Evolutionary conservation across 2,888 invertebrate genomes (phyloP).

Genomic region (Tryphoninae sp.): DNA sequence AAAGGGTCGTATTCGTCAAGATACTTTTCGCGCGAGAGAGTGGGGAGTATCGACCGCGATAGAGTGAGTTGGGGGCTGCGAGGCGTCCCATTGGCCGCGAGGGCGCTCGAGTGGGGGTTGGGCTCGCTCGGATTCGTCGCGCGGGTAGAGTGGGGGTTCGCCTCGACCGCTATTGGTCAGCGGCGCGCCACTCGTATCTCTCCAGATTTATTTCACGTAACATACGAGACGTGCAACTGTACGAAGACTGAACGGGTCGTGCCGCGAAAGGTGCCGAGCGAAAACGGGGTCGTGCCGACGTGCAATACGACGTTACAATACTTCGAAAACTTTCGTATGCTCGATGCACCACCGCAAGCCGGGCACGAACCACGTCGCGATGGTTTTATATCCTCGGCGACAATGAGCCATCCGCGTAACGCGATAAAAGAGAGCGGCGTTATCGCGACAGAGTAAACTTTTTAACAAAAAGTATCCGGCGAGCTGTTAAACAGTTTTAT

Average conservation of each 20-base stretch:
- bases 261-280: not conserved
- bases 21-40: too few relatives aligned
- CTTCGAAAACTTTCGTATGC: slow-evolving; percentile 19
- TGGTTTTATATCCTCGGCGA: slow-evolving; percentile 27
- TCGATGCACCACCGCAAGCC: not conserved
- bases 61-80: too few relatives aligned
- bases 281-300: slow-evolving; percentile 22
- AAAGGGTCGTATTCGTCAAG: too few relatives aligned
- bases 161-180: not conserved
- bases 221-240: not conserved
- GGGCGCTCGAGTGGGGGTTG: too few relatives aligned
- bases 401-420: slow-evolving; percentile 13
- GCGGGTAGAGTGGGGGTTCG: too few relatives aligned
- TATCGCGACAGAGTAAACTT: slow-evolving; percentile 23
- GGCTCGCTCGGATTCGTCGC: too few relatives aligned
- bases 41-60: too few relatives aligned
- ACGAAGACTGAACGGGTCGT: not conserved
- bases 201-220: not conserved
- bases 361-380: slow-evolving; percentile 21
- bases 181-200: not conserved
- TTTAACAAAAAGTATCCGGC: not conserved
- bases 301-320: slow-evolving; percentile 24
- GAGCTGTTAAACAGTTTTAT: not conserved
- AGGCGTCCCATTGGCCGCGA: too few relatives aligned
- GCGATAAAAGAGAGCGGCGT: not conserved